phyloP scores from a whole-genome alignment of 1,140 invertebrate species.

The Octopus sinensis region DNA sequence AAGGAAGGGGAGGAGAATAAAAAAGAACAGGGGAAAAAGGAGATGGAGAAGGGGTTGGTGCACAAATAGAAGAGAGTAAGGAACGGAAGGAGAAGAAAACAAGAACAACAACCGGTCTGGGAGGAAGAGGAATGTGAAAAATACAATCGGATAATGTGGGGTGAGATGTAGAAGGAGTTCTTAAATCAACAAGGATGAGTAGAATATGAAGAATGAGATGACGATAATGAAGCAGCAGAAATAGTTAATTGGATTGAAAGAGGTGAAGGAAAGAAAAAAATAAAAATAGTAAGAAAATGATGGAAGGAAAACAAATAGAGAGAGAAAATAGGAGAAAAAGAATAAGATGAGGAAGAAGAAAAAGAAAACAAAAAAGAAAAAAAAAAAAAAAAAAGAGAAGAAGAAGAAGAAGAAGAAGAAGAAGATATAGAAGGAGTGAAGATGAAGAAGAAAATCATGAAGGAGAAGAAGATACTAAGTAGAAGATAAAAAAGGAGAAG shows the following conservation, averaged over 20 bases:
- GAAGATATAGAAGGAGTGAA: neutral
- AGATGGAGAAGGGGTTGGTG: neutral
- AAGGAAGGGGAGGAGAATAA: too few relatives aligned
- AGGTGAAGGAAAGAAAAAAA: neutral
- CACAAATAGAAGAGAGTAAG: neutral
- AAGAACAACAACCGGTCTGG: neutral
- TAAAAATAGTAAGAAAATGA: neutral
- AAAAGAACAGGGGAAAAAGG: too few relatives aligned
- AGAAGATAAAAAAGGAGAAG: neutral
- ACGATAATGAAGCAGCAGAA: neutral
- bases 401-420: neutral
- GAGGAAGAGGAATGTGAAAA: neutral
- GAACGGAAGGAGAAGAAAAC: neutral
- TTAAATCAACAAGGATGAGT: neutral
- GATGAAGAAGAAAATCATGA: neutral
- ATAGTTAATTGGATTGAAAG: neutral
- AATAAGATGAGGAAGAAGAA: neutral
- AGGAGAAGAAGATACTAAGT: neutral
- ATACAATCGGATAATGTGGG: neutral
- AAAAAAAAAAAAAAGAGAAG: neutral
- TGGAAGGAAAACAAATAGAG: neutral
- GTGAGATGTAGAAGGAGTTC: neutral
- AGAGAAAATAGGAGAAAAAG: neutral
- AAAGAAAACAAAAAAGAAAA: neutral
- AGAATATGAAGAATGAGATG: neutral